phyloP scores from a whole-genome alignment of 2,113 vertebrate species.

The Podilymbus podiceps region DNA sequence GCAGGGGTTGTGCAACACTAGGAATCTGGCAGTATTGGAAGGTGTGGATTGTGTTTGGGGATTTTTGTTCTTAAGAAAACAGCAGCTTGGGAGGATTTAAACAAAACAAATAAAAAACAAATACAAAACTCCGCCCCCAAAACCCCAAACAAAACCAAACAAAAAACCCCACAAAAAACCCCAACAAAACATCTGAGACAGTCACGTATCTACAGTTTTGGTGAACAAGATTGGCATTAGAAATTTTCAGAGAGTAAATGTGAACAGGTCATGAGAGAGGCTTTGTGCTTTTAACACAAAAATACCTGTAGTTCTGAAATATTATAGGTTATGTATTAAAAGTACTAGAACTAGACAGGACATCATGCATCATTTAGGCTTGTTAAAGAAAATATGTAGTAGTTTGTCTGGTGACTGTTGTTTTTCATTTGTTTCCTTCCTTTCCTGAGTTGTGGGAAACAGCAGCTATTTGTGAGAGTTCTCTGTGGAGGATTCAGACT shows the following conservation, averaged over 20 bases:
- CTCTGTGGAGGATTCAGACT: not conserved
- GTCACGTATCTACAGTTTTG: not conserved
- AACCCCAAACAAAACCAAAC: not conserved
- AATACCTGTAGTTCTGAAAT: not conserved
- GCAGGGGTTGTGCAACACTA: not conserved
- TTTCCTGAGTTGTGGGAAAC: not conserved
- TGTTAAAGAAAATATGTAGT: not conserved
- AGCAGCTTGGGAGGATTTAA: not conserved
- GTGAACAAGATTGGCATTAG: not conserved
- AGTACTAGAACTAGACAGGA: not conserved
- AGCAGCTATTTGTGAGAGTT: not conserved
- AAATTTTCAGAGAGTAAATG: too few relatives aligned
- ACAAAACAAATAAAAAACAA: not conserved
- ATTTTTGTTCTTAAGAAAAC: not conserved
- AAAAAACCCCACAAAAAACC: not conserved
- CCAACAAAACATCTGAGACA: not conserved
- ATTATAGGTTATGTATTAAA: not conserved
- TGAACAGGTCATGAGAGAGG: too few relatives aligned
- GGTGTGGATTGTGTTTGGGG: not conserved
- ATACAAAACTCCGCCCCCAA: not conserved
- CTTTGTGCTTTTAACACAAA: too few relatives aligned
- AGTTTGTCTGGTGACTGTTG: not conserved
- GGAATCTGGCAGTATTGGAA: not conserved
- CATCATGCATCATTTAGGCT: not conserved
- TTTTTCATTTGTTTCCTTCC: not conserved